phyloP scores from a whole-genome alignment of 2,888 invertebrate genomes.

The Gastrophysa polygoni region DNA sequence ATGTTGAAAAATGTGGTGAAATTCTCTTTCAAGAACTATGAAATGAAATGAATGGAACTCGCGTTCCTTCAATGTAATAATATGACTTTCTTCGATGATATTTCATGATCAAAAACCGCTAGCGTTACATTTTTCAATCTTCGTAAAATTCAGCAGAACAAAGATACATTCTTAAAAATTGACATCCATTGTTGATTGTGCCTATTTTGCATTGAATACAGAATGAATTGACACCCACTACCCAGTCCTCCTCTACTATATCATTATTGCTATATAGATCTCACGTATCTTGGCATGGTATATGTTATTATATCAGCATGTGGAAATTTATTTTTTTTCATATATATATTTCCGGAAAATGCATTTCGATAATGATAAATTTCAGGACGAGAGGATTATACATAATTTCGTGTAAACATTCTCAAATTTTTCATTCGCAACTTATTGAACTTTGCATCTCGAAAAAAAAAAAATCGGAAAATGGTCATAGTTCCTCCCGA shows the following conservation, averaged over 20 bases:
- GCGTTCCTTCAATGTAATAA: background rate
- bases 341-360: too few relatives aligned
- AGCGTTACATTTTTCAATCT: conserved; percentile 8
- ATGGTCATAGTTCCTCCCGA: too few relatives aligned
- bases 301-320: background rate
- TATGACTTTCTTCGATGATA: background rate
- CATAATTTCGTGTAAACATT: too few relatives aligned
- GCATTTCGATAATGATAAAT: too few relatives aligned
- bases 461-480: too few relatives aligned
- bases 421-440: too few relatives aligned
- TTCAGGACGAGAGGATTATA: too few relatives aligned
- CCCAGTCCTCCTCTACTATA: conserved; percentile 13
- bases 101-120: conserved; percentile 7
- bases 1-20: too few relatives aligned
- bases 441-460: too few relatives aligned
- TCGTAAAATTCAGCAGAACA: conserved; percentile 15
- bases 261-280: conserved; percentile 15
- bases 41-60: too few relatives aligned
- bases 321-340: too few relatives aligned
- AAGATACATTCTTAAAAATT: background rate
- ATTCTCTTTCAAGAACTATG: too few relatives aligned
- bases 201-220: background rate
- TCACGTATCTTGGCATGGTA: conserved; percentile 8
- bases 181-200: background rate
- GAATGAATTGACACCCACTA: background rate